A percentile compares a stretch with the other conserved stretches of the same genome.
Evolutionary conservation across 2,113 vertebrate species (phyloP).

Genomic region (Meles meles): DNA sequence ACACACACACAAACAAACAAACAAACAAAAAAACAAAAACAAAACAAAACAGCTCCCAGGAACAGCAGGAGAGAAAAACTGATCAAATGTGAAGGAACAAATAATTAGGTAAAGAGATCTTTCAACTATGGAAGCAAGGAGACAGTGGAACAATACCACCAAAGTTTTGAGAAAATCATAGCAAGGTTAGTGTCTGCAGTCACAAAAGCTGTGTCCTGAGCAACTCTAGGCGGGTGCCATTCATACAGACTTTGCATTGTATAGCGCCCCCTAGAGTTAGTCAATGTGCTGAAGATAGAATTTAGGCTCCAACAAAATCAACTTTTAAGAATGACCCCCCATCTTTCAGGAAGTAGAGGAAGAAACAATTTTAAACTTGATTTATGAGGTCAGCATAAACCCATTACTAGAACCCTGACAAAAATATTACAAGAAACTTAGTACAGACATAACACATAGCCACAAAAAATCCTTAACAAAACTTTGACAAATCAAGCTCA

Average conservation of each 20-base stretch:
- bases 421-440: neutral
- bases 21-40: too few relatives aligned
- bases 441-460: neutral
- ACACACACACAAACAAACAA: too few relatives aligned
- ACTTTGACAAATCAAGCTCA: neutral
- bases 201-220: accelerated
- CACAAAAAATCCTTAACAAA: neutral
- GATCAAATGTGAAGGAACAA: neutral
- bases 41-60: neutral
- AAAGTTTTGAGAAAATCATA: neutral
- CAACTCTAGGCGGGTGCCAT: accelerated
- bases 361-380: neutral
- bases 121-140: neutral
- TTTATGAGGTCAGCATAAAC: neutral
- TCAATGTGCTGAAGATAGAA: neutral
- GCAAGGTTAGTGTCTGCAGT: too few relatives aligned
- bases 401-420: neutral
- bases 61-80: neutral
- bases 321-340: neutral
- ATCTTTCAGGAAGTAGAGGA: neutral
- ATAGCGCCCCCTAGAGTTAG: neutral
- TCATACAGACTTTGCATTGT: neutral
- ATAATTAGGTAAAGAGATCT: neutral
- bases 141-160: neutral
- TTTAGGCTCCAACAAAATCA: neutral